Evolutionary conservation across 2,888 invertebrate species (phyloP), one percentile per base, ranked within the genome.

Genomic region (Muscina levida): DNA sequence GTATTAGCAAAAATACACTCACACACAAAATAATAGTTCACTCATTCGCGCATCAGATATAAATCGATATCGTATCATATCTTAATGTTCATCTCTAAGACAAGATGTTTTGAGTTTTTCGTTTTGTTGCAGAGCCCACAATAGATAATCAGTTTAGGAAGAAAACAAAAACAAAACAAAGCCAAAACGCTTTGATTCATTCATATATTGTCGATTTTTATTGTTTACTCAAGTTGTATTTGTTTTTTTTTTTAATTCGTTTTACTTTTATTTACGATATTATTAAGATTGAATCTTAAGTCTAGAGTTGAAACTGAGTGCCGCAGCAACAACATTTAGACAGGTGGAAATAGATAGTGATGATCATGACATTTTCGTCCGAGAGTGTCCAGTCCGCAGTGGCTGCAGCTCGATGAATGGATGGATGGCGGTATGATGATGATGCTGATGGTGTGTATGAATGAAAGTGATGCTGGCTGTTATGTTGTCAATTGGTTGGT

Each of bases 341-440:
- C 74, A 77, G 74, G 53, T 77, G 74, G 72, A 74, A 77, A 81
- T 77, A 59, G 77, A 77, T 81, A 81, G 74, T 81, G 62, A 57
- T 22, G 68, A 77, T 77, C 31, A 42, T 75, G 62, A 62, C 62
- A 37, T 62, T 59, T 59, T 19, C 17, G 19, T 13, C 42, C 11
- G 24, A 17, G 4, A 22, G 8, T 22, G 24, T 42, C 62, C 1
- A 42, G 4, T 17, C n/a, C 19, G 59, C 17, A 51, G 19, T 31
- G 11, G 19, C 11, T 59, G 53, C 71, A 62, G 48, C 66, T 68
- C n/a, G 53, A 53, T 68, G 31, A 8, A 31, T 31, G 31, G 31
- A n/a, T n/a, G n/a, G n/a, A n/a, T n/a, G n/a, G n/a, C n/a, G n/a
- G n/a, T n/a, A n/a, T n/a, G n/a, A n/a, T n/a, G n/a, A n/a, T n/a